Evolutionary conservation across 2,113 vertebrate genomes (phyloP), one percentile per base, ranked within the genome.

Genomic region (Ophthalmolycus amberensis): DNA sequence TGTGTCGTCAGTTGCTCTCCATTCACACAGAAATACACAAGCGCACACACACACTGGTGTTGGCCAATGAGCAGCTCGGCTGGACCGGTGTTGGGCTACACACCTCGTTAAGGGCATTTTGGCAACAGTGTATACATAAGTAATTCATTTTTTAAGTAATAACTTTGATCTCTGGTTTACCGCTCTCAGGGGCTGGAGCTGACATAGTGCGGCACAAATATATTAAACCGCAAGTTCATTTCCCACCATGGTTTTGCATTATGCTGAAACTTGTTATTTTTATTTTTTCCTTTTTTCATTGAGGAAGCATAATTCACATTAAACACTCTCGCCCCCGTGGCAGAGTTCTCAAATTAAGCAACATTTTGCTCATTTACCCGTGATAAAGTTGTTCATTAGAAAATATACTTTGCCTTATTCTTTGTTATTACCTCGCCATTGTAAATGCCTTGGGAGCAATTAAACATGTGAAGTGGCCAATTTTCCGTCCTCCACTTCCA

Each of bases 401-500:
- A 74, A 88, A 91, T 85, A 90, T 79, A 75, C 87, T 90, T 87
- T 88, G 85, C 90, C 87, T 85, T 90, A 87, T 86, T 90, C 87
- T 86, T 84, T 85, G 89, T 87, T 92, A 90, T 91, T 92, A 92
- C 87, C 91, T 82, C 82, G 76, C 85, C 83, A 89, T 90, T 85
- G 89, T 85, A 75, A 91, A 91, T 79, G 89, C 90, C 93, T 84
- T 82, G 91, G 93, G 94, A 93, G 92, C 92, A 94, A 94, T 94
- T 95, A 94, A 92, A 92, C 87, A 92, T 82, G 88, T 88, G 89
- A 94, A 93, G 90, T 91, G 89, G 69, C 90, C 91, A 93, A 92
- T 93, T 94, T 93, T 91, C 91, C 66, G 66, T 94, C 89, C 89
- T 72, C 67, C 42, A 85, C 89, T 93, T 88, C 60, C 87, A 89